Evolutionary conservation across 2,797 vertebrate species (phyloP), one percentile per base, ranked within the genome.

Genomic region (Pseudochromis fuscus): DNA sequence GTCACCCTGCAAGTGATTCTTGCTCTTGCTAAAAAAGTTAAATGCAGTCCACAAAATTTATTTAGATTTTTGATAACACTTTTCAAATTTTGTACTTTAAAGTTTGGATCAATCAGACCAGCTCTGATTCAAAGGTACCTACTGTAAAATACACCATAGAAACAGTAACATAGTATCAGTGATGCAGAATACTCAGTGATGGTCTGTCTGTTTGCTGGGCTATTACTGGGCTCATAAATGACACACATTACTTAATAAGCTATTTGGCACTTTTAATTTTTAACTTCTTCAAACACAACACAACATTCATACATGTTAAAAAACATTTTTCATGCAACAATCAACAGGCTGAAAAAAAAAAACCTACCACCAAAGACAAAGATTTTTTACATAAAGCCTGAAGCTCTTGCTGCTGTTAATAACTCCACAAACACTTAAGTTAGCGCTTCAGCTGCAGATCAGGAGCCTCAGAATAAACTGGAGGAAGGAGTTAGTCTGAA

Each of bases 391-490:
- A 23, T 13, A 52, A 44, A 21, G 40, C 18, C 1, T 38, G 25
- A n/a, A 48, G 40, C 31, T 30, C 49, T 38, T 23, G 11, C 8
- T 9, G 3, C n/a, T 23, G 24, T 0, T 18, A 9, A 6, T 46
- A 28, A 35, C 62, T 51, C n/a, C 6, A 51, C 40, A 49, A 59
- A 33, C 24, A 12, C 21, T 37, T 23, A 48, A n/a, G 31, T 21
- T 37, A 35, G 45, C 12, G 65, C 37, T 61, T 35, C 11, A 45
- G 7, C 46, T 40, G 33, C 9, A 48, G 28, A 42, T 67, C 30
- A 24, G 37, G 16, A 38, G 31, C 25, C 62, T 63, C 18, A 27
- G 46, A 48, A 28, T 28, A 9, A 46, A 62, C 40, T 35, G 56
- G 1, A 8, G 31, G 13, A 72, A 30, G 18, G 35, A 9, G 7